Base-by-base conservation (phyloP, 2,113 vertebrate genomes). In the Scartelaos histophorus region DNA sequence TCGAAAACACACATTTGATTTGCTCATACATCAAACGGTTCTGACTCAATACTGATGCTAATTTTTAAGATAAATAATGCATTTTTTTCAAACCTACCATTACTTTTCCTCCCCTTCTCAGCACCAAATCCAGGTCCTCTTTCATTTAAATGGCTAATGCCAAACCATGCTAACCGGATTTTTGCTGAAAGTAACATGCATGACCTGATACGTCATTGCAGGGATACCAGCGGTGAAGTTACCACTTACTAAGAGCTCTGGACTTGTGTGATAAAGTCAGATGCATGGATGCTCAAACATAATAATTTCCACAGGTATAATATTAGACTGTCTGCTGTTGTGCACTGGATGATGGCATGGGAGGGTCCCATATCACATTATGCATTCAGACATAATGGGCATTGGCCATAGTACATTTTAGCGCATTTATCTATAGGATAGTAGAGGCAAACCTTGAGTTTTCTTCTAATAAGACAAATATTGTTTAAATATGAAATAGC, bases 161-260 rank as follows among this genome's bases (percentile, higher is more conserved):
- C 89, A 88, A 90, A 85, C 85, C 87, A 81, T 80, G 82, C 87
- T 85, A 87, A 91, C 78, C 73, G 84, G 85, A 85, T 90, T 90
- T 84, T 70, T 62, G 70, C 76, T 77, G 76, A 73, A 85, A 62
- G 69, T 85, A 88, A 89, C 76, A 85, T 62, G 85, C 83, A 70
- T 88, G 82, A 83, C 80, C 79, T 81, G 82, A 87, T 83, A 70
- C 67, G 82, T 76, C 76, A 86, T 34, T 43, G 83, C 79, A 70
- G 71, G 74, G 74, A 82, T 76, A 75, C 66, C 22, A 35, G 62
- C 74, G 67, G 58, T 62, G 38, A 85, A 89, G 81, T 87, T 78
- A 82, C 75, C 84, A 84, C 74, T 85, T 72, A 84, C 75, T 81
- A 51, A 15, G 13, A 79, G 75, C 74, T 85, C 84, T 89, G 87